Conservation (phyloP, 2,113 vertebrate genomes). For the Bambusicola thoracicus region DNA sequence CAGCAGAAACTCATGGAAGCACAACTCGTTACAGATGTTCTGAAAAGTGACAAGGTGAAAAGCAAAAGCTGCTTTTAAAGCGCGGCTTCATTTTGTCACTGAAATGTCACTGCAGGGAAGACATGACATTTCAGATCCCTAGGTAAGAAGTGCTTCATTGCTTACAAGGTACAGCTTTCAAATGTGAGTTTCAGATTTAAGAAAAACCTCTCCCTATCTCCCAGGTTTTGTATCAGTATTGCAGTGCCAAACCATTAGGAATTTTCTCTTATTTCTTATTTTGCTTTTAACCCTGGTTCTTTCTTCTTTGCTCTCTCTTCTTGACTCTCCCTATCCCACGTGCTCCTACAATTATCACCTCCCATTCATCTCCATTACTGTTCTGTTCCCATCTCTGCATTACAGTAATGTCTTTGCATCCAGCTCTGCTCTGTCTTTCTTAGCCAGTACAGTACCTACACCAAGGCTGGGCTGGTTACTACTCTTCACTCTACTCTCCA, state of each 20-base stretch:
- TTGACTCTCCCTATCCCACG: not conserved
- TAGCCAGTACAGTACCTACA: not conserved
- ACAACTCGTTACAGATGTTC: not conserved
- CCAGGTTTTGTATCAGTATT: not conserved
- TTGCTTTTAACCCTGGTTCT: not conserved
- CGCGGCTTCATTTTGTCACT: constrained; percentile 42
- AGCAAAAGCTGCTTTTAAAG: constrained; percentile 41
- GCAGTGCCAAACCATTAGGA: not conserved
- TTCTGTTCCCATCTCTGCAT: not conserved
- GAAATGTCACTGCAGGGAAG: constrained; percentile 46
- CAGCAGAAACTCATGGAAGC: constrained; percentile 23
- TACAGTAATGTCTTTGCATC: rapidly evolving
- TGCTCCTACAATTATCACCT: not conserved
- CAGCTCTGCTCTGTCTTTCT: not conserved
- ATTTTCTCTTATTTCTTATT: not conserved
- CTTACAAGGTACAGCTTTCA: not conserved
- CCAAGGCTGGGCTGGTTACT: not conserved
- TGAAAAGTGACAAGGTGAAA: constrained; percentile 36
- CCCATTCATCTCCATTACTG: not conserved
- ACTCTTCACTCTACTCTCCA: not conserved
- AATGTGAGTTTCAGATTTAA: constrained; percentile 30
- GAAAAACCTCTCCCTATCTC: not conserved
- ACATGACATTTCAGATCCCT: constrained; percentile 37
- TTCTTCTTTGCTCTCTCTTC: not conserved
- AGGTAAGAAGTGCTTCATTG: not conserved